Percentiles rank a stretch among this genome's conserved stretches.
These are phyloP conservation scores for Natator depressus DNA, from an alignment of 2,113 vertebrate genomes.

Conservation along the genomic window DNA sequence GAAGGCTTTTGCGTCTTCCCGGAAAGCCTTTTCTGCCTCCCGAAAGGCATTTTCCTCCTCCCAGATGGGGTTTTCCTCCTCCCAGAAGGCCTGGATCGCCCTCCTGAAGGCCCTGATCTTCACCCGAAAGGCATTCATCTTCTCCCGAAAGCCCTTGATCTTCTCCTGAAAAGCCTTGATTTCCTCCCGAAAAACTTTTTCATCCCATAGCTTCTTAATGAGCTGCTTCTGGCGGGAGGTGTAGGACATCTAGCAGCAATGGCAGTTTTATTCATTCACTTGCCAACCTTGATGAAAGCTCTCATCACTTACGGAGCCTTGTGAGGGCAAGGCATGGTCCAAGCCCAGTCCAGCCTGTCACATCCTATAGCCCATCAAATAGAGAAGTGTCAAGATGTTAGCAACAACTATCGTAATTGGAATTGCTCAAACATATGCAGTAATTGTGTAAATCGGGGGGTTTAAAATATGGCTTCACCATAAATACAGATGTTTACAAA, in stretches of 20 bases:
- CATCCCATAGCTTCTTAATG: conserved; percentile 29
- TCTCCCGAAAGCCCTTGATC: conserved; percentile 35
- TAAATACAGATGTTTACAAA: accelerated
- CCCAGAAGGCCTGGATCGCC: conserved; percentile 24
- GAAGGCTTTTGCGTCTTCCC: conserved; percentile 54
- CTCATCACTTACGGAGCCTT: neutral
- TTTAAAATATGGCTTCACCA: accelerated
- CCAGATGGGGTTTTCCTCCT: conserved; percentile 43
- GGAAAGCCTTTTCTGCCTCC: conserved; percentile 42
- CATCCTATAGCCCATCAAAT: neutral
- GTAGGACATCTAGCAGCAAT: neutral
- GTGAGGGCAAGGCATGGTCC: neutral
- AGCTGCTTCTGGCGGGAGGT: conserved; percentile 20
- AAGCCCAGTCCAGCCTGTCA: neutral
- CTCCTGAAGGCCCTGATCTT: conserved; percentile 35
- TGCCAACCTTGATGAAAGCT: conserved; percentile 36
- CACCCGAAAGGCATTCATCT: conserved; percentile 34
- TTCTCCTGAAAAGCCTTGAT: conserved; percentile 42
- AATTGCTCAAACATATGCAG: neutral
- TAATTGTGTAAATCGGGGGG: neutral
- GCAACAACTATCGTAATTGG: neutral
- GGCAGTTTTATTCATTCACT: neutral
- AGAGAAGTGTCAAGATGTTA: neutral
- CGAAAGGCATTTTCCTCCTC: conserved; percentile 52
- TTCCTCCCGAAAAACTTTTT: conserved; percentile 38